Percentiles rank a stretch among this genome's conserved stretches.
Conservation (phyloP, 2,888 invertebrate genomes). For the Mylabris sibirica region DNA sequence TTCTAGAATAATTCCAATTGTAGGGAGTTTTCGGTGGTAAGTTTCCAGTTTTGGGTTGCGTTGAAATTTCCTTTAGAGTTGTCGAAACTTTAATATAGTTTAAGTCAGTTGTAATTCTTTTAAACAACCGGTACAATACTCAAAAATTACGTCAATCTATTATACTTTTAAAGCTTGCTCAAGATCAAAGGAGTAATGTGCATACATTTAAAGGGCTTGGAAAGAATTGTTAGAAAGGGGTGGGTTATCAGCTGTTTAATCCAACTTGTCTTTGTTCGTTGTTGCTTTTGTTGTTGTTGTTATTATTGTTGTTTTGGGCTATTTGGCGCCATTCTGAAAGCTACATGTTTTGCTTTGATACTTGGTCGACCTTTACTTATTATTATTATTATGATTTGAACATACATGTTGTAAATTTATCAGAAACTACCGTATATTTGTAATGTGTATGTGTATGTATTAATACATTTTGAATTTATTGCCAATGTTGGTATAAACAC, state of each 20-base stretch:
- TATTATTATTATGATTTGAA: neutral
- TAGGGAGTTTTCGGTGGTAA: no score
- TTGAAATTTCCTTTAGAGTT: no score
- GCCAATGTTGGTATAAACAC: conserved; percentile 33
- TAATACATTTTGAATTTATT: conserved; percentile 37
- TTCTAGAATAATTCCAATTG: no score
- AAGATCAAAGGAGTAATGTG: neutral
- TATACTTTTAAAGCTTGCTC: no score
- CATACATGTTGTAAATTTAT: conserved; percentile 2
- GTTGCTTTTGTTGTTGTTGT: neutral
- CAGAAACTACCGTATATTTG: conserved; percentile 2
- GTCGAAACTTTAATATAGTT: no score
- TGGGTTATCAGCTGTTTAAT: neutral
- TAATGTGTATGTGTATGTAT: conserved; percentile 25
- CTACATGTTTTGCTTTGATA: no score
- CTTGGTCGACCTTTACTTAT: neutral
- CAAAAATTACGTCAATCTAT: no score
- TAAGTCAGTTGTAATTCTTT: no score
- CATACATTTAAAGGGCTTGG: neutral
- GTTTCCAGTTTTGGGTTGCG: no score
- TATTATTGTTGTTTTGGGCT: no score
- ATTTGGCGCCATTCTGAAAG: neutral
- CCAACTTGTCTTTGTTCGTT: neutral
- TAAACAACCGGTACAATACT: no score
- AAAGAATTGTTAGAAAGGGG: neutral